Evolutionary conservation across 1,140 invertebrate genomes (phyloP).

Genomic region (Pinna nobilis): DNA sequence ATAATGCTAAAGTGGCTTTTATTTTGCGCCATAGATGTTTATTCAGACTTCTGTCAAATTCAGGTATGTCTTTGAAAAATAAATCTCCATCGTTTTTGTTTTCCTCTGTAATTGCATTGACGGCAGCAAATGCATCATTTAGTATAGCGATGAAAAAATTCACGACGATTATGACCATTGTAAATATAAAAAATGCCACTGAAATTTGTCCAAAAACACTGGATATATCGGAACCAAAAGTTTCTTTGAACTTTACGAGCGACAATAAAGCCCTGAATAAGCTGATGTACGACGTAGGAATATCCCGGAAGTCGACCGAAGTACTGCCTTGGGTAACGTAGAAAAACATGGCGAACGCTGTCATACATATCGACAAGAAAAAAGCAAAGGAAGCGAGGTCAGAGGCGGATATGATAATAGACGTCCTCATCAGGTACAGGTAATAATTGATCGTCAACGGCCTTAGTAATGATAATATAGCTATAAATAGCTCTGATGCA

Average conservation of each 20-base stretch:
- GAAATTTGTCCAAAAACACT: not conserved
- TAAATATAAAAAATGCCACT: slow-evolving; percentile 17
- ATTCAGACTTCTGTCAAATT: too few species aligned
- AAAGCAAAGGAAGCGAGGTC: slow-evolving; percentile 21
- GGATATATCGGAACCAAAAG: slow-evolving; percentile 3
- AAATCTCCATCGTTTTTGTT: too few species aligned
- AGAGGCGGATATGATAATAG: slow-evolving; percentile 5
- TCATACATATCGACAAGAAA: slow-evolving; percentile 22
- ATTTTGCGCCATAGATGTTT: too few species aligned
- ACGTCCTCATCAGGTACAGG: slow-evolving; percentile 42
- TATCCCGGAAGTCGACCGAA: slow-evolving; percentile 8
- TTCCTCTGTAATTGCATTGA: too few species aligned
- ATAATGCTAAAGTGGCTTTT: too few species aligned
- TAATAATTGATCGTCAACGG: slow-evolving; percentile 41
- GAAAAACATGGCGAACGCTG: slow-evolving; percentile 31
- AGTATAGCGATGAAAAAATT: slow-evolving; percentile 32
- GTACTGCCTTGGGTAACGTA: slow-evolving; percentile 14
- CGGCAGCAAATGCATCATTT: slow-evolving; percentile 24
- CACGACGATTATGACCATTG: slow-evolving; percentile 20
- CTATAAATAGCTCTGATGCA: slow-evolving; percentile 32
- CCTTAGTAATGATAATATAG: slow-evolving; percentile 26
- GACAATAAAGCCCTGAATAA: slow-evolving; percentile 19
- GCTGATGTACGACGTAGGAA: slow-evolving; percentile 8
- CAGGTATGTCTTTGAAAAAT: too few species aligned
- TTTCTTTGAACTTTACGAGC: slow-evolving; percentile 9